These are phyloP conservation scores for human (Homo sapiens) DNA, from an alignment of 2,113 vertebrate genomes.

Conservation along the genomic window DNA sequence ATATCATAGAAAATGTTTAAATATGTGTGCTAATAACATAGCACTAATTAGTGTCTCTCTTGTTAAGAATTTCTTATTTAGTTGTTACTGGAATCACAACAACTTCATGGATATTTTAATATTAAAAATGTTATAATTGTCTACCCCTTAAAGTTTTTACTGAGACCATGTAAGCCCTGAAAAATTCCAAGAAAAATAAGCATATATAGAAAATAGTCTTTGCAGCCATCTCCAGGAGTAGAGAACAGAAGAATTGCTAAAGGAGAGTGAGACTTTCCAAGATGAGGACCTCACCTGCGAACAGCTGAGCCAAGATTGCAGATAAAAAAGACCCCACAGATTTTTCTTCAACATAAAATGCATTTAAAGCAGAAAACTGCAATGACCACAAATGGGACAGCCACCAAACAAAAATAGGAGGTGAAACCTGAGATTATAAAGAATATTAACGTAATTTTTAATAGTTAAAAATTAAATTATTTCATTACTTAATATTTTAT, in stretches of 20 bases:
- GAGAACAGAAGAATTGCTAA: not conserved
- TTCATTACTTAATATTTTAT: not conserved
- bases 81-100: not conserved
- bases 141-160: not conserved
- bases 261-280: not conserved
- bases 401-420: not conserved
- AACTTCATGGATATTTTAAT: constrained; percentile 25
- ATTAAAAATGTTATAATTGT: not conserved
- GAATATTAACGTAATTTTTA: not conserved
- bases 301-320: not conserved
- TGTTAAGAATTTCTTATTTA: not conserved
- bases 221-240: not conserved
- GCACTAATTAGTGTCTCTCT: not conserved
- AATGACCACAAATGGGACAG: not conserved
- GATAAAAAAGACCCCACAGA: not conserved
- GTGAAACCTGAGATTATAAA: not conserved
- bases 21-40: not conserved
- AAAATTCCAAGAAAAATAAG: not conserved
- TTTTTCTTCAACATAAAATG: not conserved
- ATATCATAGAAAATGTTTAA: not conserved
- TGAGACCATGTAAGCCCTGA: not conserved
- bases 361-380: not conserved
- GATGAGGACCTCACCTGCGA: not conserved
- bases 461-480: not conserved
- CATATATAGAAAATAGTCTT: not conserved